Evolutionary conservation across 2,797 vertebrate species (phyloP).

Genomic region (Glyptemys insculpta): DNA sequence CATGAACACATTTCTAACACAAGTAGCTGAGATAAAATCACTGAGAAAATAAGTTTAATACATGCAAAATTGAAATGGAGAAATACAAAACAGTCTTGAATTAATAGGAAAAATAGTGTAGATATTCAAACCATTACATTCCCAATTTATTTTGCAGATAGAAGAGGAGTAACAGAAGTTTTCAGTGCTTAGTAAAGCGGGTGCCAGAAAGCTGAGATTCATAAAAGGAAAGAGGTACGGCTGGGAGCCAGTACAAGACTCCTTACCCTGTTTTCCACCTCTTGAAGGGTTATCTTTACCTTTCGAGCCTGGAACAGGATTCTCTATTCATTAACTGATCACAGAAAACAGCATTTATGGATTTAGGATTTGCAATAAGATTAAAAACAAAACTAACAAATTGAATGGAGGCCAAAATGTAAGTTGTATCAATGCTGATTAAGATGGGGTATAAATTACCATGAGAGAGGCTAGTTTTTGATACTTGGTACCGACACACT

Average conservation of each 20-base stretch:
- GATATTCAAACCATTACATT: background rate
- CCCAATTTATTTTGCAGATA: background rate
- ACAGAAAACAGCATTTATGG: background rate
- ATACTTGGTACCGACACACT: constrained; percentile 3
- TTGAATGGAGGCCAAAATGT: background rate
- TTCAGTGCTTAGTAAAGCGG: background rate
- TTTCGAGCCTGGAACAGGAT: constrained; percentile 51
- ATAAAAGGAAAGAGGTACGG: background rate
- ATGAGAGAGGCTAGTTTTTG: background rate
- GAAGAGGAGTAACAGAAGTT: background rate
- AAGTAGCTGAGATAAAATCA: rapidly evolving
- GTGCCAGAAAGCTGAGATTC: background rate
- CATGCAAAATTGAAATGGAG: background rate
- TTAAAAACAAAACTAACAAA: background rate
- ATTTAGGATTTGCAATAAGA: constrained; percentile 42
- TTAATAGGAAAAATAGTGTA: background rate
- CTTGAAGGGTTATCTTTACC: constrained; percentile 55
- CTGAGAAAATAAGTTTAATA: background rate
- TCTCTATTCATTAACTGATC: constrained; percentile 63
- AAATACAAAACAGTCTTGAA: rapidly evolving
- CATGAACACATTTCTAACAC: rapidly evolving
- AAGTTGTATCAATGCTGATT: rapidly evolving
- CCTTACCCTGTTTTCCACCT: constrained; percentile 64
- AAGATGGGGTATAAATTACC: background rate
- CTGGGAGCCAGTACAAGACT: rapidly evolving